These are phyloP conservation scores for Monopterus albus DNA, from an alignment of 2,113 vertebrate genomes.

Conservation along the genomic window DNA sequence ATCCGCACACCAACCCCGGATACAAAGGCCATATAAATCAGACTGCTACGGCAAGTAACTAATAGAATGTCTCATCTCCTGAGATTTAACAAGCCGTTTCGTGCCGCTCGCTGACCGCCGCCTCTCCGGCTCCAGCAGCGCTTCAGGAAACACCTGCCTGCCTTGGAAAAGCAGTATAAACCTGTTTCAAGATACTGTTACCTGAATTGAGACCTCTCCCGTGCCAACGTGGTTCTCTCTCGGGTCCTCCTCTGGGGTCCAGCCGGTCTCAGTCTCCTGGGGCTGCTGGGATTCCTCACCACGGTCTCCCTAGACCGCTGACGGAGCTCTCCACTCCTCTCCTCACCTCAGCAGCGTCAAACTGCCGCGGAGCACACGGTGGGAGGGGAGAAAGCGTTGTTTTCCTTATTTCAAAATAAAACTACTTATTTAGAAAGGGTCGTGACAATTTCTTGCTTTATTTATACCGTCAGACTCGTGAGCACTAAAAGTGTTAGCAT, in stretches of 20 bases:
- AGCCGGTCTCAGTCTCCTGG: slow-evolving; percentile 71
- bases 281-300: slow-evolving; percentile 74
- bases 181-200: slow-evolving; percentile 54
- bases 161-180: slow-evolving; percentile 15
- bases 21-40: slow-evolving; percentile 32
- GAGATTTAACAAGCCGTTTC: slow-evolving; percentile 43
- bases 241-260: slow-evolving; percentile 77
- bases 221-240: slow-evolving; percentile 74
- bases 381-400: neutral
- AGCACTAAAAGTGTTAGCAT: too few relatives aligned
- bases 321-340: slow-evolving; percentile 64
- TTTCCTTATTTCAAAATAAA: slow-evolving; percentile 45
- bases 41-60: slow-evolving; percentile 15
- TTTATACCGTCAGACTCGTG: too few relatives aligned
- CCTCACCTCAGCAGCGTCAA: slow-evolving; percentile 49
- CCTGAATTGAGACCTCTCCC: slow-evolving; percentile 80
- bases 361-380: neutral
- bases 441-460: too few relatives aligned
- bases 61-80: slow-evolving; percentile 43
- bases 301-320: slow-evolving; percentile 70
- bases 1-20: slow-evolving; percentile 5
- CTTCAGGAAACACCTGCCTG: slow-evolving; percentile 43
- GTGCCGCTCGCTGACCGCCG: slow-evolving; percentile 33
- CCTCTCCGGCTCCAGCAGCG: slow-evolving; percentile 52
- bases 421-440: too few relatives aligned